Conservation (phyloP, 2,797 vertebrate genomes). For the Hydrocynus forskahlii region DNA sequence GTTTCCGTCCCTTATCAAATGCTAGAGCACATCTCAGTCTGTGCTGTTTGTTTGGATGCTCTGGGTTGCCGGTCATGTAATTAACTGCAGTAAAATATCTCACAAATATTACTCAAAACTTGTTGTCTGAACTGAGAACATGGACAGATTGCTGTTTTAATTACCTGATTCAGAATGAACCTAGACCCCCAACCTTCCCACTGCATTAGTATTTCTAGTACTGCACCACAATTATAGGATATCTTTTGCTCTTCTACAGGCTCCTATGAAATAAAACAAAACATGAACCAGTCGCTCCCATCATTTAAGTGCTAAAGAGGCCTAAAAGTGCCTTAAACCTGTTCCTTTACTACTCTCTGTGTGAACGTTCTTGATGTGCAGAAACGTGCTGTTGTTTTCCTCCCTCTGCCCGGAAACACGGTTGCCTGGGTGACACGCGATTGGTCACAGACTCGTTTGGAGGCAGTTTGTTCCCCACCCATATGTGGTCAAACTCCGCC, state of each 20-base stretch:
- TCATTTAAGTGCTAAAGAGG: background rate
- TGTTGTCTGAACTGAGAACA: background rate
- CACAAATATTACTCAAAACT: background rate
- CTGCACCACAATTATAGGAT: background rate
- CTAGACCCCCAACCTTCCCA: background rate
- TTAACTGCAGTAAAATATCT: background rate
- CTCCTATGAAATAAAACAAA: background rate
- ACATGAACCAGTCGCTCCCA: background rate
- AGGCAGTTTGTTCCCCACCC: background rate
- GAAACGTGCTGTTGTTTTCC: conserved; percentile 49
- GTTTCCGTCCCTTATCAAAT: conserved; percentile 66
- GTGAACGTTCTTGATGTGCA: background rate
- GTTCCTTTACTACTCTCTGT: background rate
- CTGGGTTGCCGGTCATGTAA: background rate
- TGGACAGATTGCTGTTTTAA: background rate
- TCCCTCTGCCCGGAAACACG: conserved; percentile 67
- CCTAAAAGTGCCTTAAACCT: background rate
- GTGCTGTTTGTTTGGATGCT: conserved; percentile 53
- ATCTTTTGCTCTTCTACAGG: background rate
- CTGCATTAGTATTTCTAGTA: background rate
- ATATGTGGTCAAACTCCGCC: background rate
- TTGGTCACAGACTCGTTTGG: conserved; percentile 50
- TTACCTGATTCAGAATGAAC: background rate
- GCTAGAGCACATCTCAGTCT: conserved; percentile 62
- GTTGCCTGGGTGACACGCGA: conserved; percentile 48